These are phyloP conservation scores for Octopus sinensis DNA, from an alignment of 1,140 invertebrate genomes.

Conservation along the genomic window DNA sequence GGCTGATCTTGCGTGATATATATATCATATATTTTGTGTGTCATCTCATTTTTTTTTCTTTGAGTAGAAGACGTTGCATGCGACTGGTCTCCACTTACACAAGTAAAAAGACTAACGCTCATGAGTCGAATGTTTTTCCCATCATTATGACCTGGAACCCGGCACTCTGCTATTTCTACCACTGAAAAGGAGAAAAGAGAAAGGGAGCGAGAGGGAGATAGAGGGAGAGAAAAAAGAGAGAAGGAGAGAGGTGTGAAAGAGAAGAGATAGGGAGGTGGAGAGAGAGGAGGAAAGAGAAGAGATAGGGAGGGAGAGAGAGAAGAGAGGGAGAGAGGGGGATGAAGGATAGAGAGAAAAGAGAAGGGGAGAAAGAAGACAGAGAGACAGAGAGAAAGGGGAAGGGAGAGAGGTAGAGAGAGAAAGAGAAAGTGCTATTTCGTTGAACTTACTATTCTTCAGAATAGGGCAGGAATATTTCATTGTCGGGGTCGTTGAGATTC, in stretches of 20 bases:
- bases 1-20: no score
- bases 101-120: no score
- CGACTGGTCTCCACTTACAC: no score
- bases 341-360: not conserved
- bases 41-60: no score
- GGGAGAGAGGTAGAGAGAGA: not conserved
- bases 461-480: slow-evolving; percentile 20
- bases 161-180: no score
- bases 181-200: not conserved
- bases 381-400: not conserved
- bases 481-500: slow-evolving; percentile 24
- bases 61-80: no score
- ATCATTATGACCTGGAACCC: no score
- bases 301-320: not conserved
- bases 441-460: slow-evolving; percentile 37
- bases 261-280: not conserved
- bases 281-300: not conserved
- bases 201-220: not conserved
- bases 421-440: not conserved
- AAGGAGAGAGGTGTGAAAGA: not conserved
- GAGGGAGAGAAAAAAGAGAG: not conserved
- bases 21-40: no score
- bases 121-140: no score
- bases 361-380: not conserved
- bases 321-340: not conserved